phyloP scores from a whole-genome alignment of 2,888 invertebrate genomes.

The Xanthia icteritia region DNA sequence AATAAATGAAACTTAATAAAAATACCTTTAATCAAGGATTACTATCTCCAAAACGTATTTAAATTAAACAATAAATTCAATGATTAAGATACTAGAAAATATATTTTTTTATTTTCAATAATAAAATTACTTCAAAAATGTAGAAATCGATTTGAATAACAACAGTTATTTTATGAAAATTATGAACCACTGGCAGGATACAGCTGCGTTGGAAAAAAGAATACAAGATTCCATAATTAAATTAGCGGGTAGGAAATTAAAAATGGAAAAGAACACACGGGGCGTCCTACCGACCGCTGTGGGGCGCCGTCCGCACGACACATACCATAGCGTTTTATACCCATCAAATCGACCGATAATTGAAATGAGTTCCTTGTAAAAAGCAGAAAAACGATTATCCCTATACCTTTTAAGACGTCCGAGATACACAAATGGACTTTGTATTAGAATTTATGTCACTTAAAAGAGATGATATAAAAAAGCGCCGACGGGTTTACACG shows the following conservation, averaged over 20 bases:
- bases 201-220: conserved; percentile 82
- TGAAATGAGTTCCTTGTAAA: conserved; percentile 91
- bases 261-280: conserved; percentile 80
- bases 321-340: conserved; percentile 87
- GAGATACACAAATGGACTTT: conserved; percentile 91
- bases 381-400: conserved; percentile 90
- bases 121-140: conserved; percentile 66
- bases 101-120: conserved; percentile 59
- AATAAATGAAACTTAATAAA: conserved; percentile 68
- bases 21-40: conserved; percentile 65
- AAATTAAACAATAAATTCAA: conserved; percentile 66
- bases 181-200: conserved; percentile 83
- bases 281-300: conserved; percentile 83
- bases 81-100: conserved; percentile 68
- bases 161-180: conserved; percentile 82
- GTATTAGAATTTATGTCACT: conserved; percentile 91
- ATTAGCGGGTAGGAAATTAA: conserved; percentile 88
- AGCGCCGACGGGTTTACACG: conserved; percentile 90
- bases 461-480: conserved; percentile 89
- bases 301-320: conserved; percentile 87
- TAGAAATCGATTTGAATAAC: conserved; percentile 67
- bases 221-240: conserved; percentile 85
- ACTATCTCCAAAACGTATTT: conserved; percentile 55
- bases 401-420: conserved; percentile 90
- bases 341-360: conserved; percentile 90